These are phyloP conservation scores for Cosmorhoe ocellata DNA, from an alignment of 2,888 invertebrate genomes.

Conservation along the genomic window DNA sequence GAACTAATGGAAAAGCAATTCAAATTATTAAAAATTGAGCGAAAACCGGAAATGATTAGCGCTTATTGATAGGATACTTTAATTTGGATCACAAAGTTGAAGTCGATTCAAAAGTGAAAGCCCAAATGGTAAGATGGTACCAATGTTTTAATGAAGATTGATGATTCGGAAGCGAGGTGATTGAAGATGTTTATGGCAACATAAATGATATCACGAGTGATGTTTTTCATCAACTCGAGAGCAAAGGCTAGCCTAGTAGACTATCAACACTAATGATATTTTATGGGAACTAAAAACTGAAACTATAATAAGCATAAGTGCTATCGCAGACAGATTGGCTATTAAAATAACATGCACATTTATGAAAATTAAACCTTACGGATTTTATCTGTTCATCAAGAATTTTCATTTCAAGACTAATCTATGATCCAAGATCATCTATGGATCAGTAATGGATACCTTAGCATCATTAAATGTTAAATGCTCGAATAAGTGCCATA, in stretches of 20 bases:
- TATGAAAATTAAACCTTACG: no score
- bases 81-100: slow-evolving; percentile 4
- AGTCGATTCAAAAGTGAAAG: slow-evolving; percentile 29
- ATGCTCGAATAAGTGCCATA: no score
- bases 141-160: slow-evolving; percentile 35
- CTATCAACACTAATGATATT: slow-evolving; percentile 4
- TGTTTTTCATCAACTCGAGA: slow-evolving; percentile 2
- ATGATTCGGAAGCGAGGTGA: slow-evolving; percentile 34
- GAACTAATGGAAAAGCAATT: no score
- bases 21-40: no score
- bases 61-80: background rate
- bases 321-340: no score
- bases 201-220: slow-evolving; percentile 17
- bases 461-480: no score
- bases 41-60: background rate
- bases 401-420: no score
- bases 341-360: no score
- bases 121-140: slow-evolving; percentile 9
- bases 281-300: background rate
- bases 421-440: no score
- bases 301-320: background rate
- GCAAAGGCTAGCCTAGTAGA: background rate
- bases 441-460: no score
- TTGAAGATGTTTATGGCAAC: slow-evolving; percentile 26
- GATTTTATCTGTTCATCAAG: no score